Evolutionary conservation across 2,113 vertebrate species (phyloP), one percentile per base, ranked within the genome.

Genomic region (Aegithalos caudatus): DNA sequence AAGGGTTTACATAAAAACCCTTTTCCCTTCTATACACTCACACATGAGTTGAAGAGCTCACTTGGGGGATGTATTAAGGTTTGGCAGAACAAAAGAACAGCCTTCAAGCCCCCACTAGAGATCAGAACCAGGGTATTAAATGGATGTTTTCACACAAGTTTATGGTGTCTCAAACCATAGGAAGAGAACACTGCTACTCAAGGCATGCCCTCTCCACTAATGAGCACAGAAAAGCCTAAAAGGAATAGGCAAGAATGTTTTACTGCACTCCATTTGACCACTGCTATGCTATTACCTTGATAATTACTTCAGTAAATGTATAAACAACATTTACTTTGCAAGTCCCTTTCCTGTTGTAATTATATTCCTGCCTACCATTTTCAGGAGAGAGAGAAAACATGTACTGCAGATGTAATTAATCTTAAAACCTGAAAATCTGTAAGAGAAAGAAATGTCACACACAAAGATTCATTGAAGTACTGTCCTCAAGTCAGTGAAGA

Each of bases 181-280:
- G 19, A 66, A 70, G 35, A 78, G 23, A 83, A 6, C 4, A 16
- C 4, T 28, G 11, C 35, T 67, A 29, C n/a, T n/a, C 20, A 11
- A 44, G 8, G 5, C 27, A 66, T 35, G 20, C 3, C 7, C 6
- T 44, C 33, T 67, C n/a, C 17, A 8, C 47, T 92, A 79, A 24
- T 71, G 14, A 88, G 21, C 17, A 44, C 14, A 87, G 38, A 73
- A 74, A 67, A 71, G 2, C 27, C 70, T 58, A 28, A 38, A 83
- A 89, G 42, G 5, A 86, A 66, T 8, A 38, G 16, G 5, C 15
- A 78, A 66, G 25, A 11, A 25, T 73, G 18, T 77, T 88, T 92
- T 78, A 38, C 45, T 37, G 42, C 0, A 0, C 33, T 66, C 22
- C 1, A 2, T 81, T 62, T 81, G 54, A 50, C 51, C 7, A 7